Evolutionary conservation across 2,888 invertebrate genomes (phyloP), one percentile per base, ranked within the genome.

Genomic region (Drosophila anceps): DNA sequence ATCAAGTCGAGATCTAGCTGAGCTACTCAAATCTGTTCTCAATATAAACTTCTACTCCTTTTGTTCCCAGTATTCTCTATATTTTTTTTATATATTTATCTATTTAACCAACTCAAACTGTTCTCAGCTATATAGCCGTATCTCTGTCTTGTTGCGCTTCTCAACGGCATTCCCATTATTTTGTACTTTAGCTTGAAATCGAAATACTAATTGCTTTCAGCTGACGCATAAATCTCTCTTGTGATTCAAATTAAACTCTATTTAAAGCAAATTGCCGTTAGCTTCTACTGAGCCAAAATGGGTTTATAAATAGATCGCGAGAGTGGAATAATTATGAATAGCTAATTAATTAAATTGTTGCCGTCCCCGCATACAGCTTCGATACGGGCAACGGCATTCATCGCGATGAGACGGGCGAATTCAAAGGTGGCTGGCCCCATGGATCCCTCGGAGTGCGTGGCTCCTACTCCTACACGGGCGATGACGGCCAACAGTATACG

Each of bases 361-460:
- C 33, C 6, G 48, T 24, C 43, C 15, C 5, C 27, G 27, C 93
- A 93, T 67, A 13, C 68, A 93, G 94, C 24, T 95, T 94, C 90
- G 95, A 95, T 81, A 95, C 95, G 73, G 95, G 95, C 79, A 95
- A 95, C 90, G 95, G 95, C 58, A 95, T 95, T 77, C 94, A 93
- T 79, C 94, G 94, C 1, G 94, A 95, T 88, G 94, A 94, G 88
- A 87, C 91, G 37, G 94, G 93, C 50, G 94, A 94, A 72, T 94
- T 95, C 92, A 94, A 94, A 76, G 93, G 94, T 64, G 94, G 94
- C 57, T 93, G 94, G 87, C 95, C 95, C 20, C 94, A 94, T 79
- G 94, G 94, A 68, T 94, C 95, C 75, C 94, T 95, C 91, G 94
- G 94, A 6, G 95, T 95, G 8, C 94, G 94, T 84, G 95, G 95